Evolutionary conservation across 2,888 invertebrate genomes (phyloP), one percentile per base, ranked within the genome.

Genomic region (Drosophila quinaria): DNA sequence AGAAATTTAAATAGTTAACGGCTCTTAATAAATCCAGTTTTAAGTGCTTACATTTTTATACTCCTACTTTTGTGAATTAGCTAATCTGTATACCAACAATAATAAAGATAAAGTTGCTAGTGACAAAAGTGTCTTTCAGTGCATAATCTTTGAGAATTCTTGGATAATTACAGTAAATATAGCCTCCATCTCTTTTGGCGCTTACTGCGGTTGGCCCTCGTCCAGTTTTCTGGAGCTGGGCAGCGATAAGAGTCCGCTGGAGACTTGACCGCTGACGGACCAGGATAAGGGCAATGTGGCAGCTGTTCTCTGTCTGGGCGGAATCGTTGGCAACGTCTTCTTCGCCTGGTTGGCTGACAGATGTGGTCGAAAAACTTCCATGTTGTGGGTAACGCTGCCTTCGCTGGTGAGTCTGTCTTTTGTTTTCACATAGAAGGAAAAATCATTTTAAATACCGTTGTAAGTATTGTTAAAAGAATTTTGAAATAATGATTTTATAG

Each of bases 261-360:
- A 81, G n/a, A 74, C 89, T 4, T 92, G 92, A 3, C 90, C 91
- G 1, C 59, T 93, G 58, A 85, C 73, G 3, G 64, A 70, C 39
- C 78, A 83, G n/a, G 90, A 92, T 60, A 83, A 86, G 25, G 93
- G 93, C 9, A 92, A 91, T 91, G 91, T 93, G n/a, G 92, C 91
- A 1, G 86, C 92, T 0, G 83, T 89, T 3, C 70, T 93, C 0
- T 91, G 92, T 19, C 47, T 92, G 37, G 93, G 93, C 1, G 92
- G 91, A 0, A 33, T 90, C 0, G 9, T 90, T 6, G 93, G 93
- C 11, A 91, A 90, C 8, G 50, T 92, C 4, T 65, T 92, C 5
- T 92, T 90, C 35, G 87, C 91, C 0, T 92, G 92, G 92, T 58
- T 89, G 47, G 83, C 92, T 0, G 91, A 92, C 15, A 89, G 71